A percentile compares a stretch with the other conserved stretches of the same genome.
Conservation (phyloP, 2,797 vertebrate species). For the Limosa lapponica region DNA sequence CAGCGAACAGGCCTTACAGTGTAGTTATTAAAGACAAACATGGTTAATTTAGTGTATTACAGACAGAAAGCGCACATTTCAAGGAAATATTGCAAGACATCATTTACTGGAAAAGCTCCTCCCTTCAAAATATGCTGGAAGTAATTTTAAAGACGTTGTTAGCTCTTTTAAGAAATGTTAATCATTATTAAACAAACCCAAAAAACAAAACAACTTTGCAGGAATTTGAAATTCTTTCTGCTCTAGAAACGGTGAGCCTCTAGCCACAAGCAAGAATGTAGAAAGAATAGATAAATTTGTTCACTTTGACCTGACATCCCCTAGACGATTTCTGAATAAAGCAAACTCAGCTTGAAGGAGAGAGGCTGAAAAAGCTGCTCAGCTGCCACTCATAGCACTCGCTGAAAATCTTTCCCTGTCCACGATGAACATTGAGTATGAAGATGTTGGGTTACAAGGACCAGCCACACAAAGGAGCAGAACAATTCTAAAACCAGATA, state of each 20-base stretch:
- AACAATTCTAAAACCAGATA: background rate
- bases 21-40: background rate
- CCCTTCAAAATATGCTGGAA: background rate
- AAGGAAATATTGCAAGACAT: background rate
- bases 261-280: background rate
- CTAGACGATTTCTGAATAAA: background rate
- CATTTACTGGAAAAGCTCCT: background rate
- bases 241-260: background rate
- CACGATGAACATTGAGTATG: background rate
- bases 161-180: background rate
- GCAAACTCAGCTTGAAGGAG: background rate
- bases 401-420: background rate
- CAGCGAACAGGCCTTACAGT: background rate
- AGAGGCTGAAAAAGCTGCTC: background rate
- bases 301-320: background rate
- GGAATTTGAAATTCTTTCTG: background rate
- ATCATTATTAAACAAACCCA: accelerated
- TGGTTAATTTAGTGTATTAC: background rate
- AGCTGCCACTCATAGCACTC: background rate
- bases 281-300: background rate
- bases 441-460: background rate
- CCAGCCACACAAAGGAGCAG: background rate
- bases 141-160: background rate
- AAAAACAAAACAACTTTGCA: background rate
- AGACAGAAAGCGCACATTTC: background rate